Conservation (phyloP, 1,140 invertebrate species). For the Ostrea denselamellosa region DNA sequence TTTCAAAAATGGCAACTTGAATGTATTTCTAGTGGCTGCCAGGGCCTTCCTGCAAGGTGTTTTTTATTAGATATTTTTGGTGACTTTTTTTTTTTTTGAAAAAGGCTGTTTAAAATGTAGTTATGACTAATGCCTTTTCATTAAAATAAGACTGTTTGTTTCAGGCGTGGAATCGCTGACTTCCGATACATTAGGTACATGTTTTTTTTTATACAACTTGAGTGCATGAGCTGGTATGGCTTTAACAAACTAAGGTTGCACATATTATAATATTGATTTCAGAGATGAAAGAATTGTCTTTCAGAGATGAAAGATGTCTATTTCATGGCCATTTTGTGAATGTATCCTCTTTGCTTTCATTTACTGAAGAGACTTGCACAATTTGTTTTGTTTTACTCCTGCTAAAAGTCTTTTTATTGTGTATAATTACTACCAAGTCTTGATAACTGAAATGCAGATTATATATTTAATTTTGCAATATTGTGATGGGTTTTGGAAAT, state of each 20-base stretch:
- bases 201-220: neutral
- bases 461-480: no score
- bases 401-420: no score
- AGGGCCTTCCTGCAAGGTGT: neutral
- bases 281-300: no score
- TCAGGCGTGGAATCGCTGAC: constrained; percentile 20
- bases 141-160: constrained; percentile 7
- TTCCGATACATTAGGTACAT: constrained; percentile 16
- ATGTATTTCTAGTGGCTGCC: neutral
- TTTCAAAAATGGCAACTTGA: neutral
- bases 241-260: constrained; percentile 4
- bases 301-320: no score
- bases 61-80: neutral
- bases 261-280: neutral
- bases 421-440: no score
- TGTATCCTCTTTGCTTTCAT: no score
- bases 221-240: constrained; percentile 2
- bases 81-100: neutral
- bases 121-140: neutral
- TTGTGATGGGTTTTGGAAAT: no score
- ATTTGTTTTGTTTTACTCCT: no score
- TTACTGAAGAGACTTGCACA: no score
- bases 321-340: no score
- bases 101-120: constrained; percentile 26
- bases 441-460: no score